Evolutionary conservation across 2,797 vertebrate genomes (phyloP).

Genomic region (Neomorphus geoffroyi): DNA sequence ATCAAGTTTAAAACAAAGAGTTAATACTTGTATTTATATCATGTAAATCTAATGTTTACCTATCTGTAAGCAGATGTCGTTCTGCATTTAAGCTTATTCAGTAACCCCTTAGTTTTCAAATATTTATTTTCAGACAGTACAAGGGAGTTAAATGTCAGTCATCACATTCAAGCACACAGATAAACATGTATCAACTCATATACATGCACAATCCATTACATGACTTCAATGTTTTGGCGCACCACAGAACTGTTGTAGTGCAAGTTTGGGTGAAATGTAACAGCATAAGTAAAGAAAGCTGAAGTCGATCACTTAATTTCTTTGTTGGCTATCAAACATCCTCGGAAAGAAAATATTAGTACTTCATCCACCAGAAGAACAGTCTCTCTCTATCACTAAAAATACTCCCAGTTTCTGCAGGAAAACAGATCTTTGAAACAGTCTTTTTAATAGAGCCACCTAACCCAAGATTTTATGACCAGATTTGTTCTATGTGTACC

Average conservation of each 20-base stretch:
- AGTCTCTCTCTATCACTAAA: neutral
- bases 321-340: conserved; percentile 22
- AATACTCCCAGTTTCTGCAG: conserved; percentile 57
- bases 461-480: neutral
- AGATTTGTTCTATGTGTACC: neutral
- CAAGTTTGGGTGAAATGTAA: neutral
- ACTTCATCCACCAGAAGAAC: conserved; percentile 36
- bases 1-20: neutral
- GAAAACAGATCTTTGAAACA: conserved; percentile 24
- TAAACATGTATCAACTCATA: neutral
- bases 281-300: neutral
- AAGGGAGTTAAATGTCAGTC: neutral
- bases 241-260: neutral
- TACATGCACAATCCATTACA: neutral
- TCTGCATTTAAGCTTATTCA: neutral
- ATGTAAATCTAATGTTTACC: neutral
- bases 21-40: neutral
- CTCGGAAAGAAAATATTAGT: conserved; percentile 15
- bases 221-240: neutral
- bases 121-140: neutral
- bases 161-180: neutral
- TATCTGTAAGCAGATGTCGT: neutral
- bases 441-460: neutral
- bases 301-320: neutral
- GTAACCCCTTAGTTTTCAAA: neutral